phyloP scores from a whole-genome alignment of 2,797 vertebrate genomes.

The Melanotaenia maccullochi region DNA sequence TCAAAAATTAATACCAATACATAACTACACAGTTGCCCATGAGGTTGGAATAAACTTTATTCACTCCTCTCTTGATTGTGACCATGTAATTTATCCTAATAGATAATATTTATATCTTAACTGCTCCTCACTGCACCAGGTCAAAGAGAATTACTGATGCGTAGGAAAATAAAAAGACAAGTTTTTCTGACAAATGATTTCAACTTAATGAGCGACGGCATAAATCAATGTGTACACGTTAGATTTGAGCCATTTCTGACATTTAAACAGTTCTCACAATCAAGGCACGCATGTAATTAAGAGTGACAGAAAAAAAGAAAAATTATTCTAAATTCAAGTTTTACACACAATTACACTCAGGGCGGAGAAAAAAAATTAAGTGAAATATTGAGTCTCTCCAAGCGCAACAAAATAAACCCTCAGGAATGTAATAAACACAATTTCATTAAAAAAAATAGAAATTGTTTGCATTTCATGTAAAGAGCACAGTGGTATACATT shows the following conservation, averaged over 20 bases:
- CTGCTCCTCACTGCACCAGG: too few relatives aligned
- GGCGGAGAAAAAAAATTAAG: conserved; percentile 1
- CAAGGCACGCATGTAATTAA: conserved; percentile 56
- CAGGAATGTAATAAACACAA: conserved; percentile 50
- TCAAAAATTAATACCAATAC: conserved; percentile 11
- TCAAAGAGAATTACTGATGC: too few relatives aligned
- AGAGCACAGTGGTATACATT: conserved; percentile 24
- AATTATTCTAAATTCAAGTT: conserved; percentile 12
- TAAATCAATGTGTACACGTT: background rate
- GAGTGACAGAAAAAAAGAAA: background rate
- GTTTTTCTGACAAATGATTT: too few relatives aligned
- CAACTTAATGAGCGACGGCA: too few relatives aligned
- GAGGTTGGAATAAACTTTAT: background rate
- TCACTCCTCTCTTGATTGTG: background rate
- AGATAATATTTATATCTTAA: background rate
- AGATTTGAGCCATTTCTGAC: conserved; percentile 27
- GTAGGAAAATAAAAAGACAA: too few relatives aligned
- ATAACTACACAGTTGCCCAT: conserved; percentile 13
- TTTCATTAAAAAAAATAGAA: background rate
- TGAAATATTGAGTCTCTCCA: background rate
- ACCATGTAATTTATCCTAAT: background rate
- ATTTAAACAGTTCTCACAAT: conserved; percentile 49
- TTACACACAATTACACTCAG: conserved; percentile 4
- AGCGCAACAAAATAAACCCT: conserved; percentile 18
- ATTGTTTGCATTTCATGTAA: conserved; percentile 15